A percentile compares a stretch with the other conserved stretches of the same genome.
Evolutionary conservation across 2,797 vertebrate genomes (phyloP).

Genomic region (Mus caroli): DNA sequence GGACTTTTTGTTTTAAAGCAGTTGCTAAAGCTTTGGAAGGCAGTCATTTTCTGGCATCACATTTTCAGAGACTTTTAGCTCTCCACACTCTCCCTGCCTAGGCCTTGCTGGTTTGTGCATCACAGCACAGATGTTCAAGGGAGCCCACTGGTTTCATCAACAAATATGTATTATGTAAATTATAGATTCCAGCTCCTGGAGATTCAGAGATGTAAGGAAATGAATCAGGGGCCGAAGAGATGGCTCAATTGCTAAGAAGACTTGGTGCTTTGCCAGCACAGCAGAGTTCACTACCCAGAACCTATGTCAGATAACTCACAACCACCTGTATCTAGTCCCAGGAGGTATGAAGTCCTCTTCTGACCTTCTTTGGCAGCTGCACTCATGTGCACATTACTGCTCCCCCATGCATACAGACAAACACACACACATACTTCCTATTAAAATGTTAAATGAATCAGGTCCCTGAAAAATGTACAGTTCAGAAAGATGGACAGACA

Average conservation of each 20-base stretch:
- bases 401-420: neutral
- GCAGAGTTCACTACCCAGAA: neutral
- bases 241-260: neutral
- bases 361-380: neutral
- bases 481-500: neutral
- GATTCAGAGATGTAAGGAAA: conserved; percentile 39
- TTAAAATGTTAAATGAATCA: conserved; percentile 24
- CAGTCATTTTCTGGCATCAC: neutral
- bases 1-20: neutral
- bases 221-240: neutral
- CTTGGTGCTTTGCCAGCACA: neutral
- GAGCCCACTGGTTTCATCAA: neutral
- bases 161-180: neutral
- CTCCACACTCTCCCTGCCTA: neutral
- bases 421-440: neutral
- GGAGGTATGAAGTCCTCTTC: neutral
- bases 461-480: conserved; percentile 26
- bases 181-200: neutral
- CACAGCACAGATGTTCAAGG: neutral
- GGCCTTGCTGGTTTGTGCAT: neutral
- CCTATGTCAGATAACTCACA: neutral
- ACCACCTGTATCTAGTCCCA: neutral
- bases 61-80: conserved; percentile 10
- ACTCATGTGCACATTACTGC: neutral
- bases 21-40: conserved; percentile 44